A percentile compares a stretch with the other conserved stretches of the same genome.
These are phyloP conservation scores for Lineus longissimus DNA, from an alignment of 1,140 invertebrate species.

Conservation along the genomic window DNA sequence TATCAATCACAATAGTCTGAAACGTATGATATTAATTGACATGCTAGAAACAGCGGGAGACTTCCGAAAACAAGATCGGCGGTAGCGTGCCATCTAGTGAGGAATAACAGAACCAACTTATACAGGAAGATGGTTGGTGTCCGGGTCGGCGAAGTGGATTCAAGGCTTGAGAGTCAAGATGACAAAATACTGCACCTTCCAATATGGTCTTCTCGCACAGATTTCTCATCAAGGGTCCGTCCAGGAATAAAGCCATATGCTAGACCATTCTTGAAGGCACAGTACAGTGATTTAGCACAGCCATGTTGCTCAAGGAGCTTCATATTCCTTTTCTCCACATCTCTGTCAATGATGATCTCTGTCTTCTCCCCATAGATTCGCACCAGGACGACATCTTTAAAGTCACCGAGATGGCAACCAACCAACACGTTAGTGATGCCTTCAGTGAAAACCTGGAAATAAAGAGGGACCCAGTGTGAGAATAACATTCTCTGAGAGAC, in stretches of 20 bases:
- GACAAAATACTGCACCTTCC: too few species aligned
- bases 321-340: slow-evolving; percentile 72
- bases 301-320: slow-evolving; percentile 62
- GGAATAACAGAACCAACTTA: too few species aligned
- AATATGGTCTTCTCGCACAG: slow-evolving; percentile 61
- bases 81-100: too few species aligned
- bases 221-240: slow-evolving; percentile 67
- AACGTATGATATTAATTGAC: too few species aligned
- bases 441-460: slow-evolving; percentile 79
- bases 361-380: slow-evolving; percentile 92
- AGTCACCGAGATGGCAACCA: slow-evolving; percentile 66
- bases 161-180: too few species aligned
- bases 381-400: slow-evolving; percentile 71
- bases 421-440: slow-evolving; percentile 93
- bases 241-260: slow-evolving; percentile 89
- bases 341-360: slow-evolving; percentile 85
- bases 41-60: too few species aligned
- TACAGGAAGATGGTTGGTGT: too few species aligned
- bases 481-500: too few species aligned
- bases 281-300: slow-evolving; percentile 80
- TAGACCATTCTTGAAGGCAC: slow-evolving; percentile 89
- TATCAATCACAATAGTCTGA: too few species aligned
- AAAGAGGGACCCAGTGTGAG: background rate
- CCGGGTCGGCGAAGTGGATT: too few species aligned
- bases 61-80: too few species aligned